These are phyloP conservation scores for Drosophila virilis DNA, from an alignment of 1,140 invertebrate genomes.

Conservation along the genomic window DNA sequence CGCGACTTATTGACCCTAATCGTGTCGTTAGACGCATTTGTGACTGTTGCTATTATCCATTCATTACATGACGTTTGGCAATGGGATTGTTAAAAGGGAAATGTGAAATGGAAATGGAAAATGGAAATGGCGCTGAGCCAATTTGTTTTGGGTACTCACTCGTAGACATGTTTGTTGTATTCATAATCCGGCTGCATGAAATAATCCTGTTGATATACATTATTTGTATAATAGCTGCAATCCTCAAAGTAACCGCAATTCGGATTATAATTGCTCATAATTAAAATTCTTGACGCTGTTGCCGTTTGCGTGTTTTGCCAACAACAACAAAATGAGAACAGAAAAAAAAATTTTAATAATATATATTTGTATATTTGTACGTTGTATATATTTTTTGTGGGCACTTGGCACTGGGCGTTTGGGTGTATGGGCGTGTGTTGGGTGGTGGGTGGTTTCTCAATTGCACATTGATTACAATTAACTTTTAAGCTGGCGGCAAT, in stretches of 20 bases:
- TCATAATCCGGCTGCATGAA: slow-evolving; percentile 83
- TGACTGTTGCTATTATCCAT: slow-evolving; percentile 28
- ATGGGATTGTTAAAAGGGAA: neutral
- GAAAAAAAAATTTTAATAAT: slow-evolving; percentile 1
- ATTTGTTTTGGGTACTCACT: slow-evolving; percentile 68
- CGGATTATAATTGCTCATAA: slow-evolving; percentile 84
- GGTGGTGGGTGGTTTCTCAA: slow-evolving; percentile 30
- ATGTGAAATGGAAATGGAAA: slow-evolving; percentile 1
- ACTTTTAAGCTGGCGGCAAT: slow-evolving; percentile 55
- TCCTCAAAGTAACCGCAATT: slow-evolving; percentile 84
- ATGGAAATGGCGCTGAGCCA: slow-evolving; percentile 2
- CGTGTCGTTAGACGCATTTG: neutral
- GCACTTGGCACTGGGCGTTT: slow-evolving; percentile 3
- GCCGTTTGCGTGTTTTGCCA: slow-evolving; percentile 46
- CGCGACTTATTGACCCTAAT: slow-evolving; percentile 6
- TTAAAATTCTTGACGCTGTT: slow-evolving; percentile 42
- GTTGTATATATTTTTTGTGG: neutral
- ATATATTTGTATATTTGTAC: neutral
- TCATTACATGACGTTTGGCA: slow-evolving; percentile 12
- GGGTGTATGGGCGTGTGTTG: neutral
- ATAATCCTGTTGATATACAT: slow-evolving; percentile 83
- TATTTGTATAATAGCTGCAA: slow-evolving; percentile 77
- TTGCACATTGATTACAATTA: slow-evolving; percentile 55
- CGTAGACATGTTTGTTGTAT: slow-evolving; percentile 82
- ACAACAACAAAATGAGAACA: slow-evolving; percentile 7